Conservation (phyloP, 2,113 vertebrate genomes). For the Aldabrachelys gigantea region DNA sequence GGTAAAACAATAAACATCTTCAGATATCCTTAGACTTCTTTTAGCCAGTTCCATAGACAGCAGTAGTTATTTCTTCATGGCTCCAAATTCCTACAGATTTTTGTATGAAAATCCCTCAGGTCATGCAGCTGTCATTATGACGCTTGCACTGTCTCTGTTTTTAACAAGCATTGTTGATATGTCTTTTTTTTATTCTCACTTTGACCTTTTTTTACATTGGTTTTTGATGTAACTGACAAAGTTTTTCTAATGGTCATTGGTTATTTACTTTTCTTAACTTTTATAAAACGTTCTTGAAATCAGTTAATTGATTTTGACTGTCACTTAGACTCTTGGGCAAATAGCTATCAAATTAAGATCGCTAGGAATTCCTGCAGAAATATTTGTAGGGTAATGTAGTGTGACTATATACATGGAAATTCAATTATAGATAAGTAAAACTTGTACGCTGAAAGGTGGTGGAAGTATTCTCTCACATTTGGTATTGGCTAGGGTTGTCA, state of each 20-base stretch:
- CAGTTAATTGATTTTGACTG: background rate
- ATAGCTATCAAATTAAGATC: background rate
- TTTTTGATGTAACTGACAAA: background rate
- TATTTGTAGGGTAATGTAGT: background rate
- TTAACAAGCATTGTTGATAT: background rate
- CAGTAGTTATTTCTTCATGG: background rate
- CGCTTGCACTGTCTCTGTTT: background rate
- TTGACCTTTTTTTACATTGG: background rate
- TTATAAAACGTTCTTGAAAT: background rate
- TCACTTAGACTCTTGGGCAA: background rate
- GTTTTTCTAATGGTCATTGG: rapidly evolving
- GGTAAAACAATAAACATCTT: background rate
- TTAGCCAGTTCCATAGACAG: background rate
- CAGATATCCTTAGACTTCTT: background rate
- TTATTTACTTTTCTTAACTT: background rate
- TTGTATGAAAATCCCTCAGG: background rate
- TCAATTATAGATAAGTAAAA: background rate
- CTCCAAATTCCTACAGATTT: background rate
- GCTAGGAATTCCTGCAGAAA: background rate
- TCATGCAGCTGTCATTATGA: background rate
- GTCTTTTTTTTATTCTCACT: background rate
- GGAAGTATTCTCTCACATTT: background rate
- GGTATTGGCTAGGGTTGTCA: rapidly evolving
- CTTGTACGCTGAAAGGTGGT: background rate
- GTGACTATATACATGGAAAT: background rate